A percentile compares a stretch with the other conserved stretches of the same genome.
Evolutionary conservation across 2,113 vertebrate species (phyloP).

Genomic region (Strix aluco): DNA sequence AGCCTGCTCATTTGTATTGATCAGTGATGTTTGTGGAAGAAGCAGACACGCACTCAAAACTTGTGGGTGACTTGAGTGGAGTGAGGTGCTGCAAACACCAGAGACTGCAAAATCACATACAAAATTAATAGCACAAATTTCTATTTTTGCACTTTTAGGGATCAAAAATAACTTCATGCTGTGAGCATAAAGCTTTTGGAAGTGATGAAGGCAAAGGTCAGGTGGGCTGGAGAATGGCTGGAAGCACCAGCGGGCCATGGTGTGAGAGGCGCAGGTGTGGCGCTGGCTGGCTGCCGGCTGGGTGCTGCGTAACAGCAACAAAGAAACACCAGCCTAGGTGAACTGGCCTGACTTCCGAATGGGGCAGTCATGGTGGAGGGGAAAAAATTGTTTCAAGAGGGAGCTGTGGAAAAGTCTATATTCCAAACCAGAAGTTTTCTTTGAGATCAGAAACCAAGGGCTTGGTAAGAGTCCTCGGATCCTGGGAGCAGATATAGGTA

Average conservation of each 20-base stretch:
- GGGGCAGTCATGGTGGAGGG: no score
- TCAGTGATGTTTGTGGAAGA: not conserved
- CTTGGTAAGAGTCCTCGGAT: not conserved
- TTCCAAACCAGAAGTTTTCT: not conserved
- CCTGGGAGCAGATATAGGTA: not conserved
- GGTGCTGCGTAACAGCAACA: not conserved
- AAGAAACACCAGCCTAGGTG: not conserved
- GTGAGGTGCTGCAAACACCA: not conserved
- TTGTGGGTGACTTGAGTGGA: not conserved
- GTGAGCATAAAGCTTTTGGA: not conserved
- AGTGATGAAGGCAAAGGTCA: not conserved
- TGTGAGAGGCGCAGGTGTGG: not conserved
- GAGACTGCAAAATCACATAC: not conserved
- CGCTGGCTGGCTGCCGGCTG: fast-evolving
- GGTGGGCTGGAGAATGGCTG: not conserved
- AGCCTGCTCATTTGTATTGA: not conserved
- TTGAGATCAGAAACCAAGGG: not conserved
- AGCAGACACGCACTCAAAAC: fast-evolving
- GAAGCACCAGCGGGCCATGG: fast-evolving
- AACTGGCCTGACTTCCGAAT: not conserved
- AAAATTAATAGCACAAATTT: not conserved
- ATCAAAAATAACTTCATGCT: not conserved
- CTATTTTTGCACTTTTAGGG: not conserved
- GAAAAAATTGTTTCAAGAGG: not conserved
- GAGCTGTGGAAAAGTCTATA: not conserved